phyloP scores from a whole-genome alignment of 2,888 invertebrate genomes.

The Archaeoteleia sp. region DNA sequence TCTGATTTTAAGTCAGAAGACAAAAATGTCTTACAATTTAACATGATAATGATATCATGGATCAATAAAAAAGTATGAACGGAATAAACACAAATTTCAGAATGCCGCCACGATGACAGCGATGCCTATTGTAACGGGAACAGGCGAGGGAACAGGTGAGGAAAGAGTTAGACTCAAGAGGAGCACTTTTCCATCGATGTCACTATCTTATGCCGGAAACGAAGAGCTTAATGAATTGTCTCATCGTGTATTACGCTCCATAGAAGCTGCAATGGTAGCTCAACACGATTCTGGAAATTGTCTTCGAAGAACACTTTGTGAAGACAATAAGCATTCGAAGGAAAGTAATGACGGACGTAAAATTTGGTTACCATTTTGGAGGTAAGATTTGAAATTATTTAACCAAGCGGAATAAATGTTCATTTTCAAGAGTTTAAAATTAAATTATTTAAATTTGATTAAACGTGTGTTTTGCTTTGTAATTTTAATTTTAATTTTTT shows the following conservation, averaged over 20 bases:
- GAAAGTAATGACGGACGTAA: constrained; percentile 77
- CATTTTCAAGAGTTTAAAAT: too few species aligned
- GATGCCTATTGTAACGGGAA: constrained; percentile 43
- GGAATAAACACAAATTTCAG: constrained; percentile 29
- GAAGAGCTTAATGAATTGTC: constrained; percentile 77
- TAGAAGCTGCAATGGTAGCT: constrained; percentile 78
- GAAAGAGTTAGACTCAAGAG: constrained; percentile 61
- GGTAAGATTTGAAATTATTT: constrained; percentile 80
- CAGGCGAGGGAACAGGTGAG: constrained; percentile 26
- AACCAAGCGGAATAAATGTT: too few species aligned
- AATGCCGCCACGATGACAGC: constrained; percentile 56
- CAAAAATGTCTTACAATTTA: neutral
- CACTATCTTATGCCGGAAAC: constrained; percentile 68
- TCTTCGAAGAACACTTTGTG: constrained; percentile 80
- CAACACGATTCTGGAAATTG: constrained; percentile 78
- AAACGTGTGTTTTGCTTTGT: too few species aligned
- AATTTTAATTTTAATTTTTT: too few species aligned
- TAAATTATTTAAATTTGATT: too few species aligned
- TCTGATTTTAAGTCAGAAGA: too few species aligned
- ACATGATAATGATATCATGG: neutral
- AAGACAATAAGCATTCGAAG: constrained; percentile 81
- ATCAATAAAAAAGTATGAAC: too few species aligned
- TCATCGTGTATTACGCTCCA: constrained; percentile 77
- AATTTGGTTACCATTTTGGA: constrained; percentile 86
- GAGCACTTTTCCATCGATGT: constrained; percentile 44